Evolutionary conservation across 2,888 invertebrate genomes (phyloP).

Genomic region (Melieria crassipennis): DNA sequence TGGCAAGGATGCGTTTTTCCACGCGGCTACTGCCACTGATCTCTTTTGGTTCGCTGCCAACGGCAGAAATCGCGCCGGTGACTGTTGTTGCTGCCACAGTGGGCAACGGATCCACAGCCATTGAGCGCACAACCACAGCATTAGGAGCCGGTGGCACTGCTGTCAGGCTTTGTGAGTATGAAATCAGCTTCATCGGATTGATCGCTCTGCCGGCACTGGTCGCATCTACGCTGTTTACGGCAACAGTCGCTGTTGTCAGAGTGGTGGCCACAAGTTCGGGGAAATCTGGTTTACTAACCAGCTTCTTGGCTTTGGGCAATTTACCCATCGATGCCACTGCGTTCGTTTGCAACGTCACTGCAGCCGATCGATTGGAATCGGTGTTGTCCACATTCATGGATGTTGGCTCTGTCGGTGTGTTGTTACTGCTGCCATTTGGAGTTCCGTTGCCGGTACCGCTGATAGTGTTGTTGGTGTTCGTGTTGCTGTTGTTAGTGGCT

Average conservation of each 20-base stretch:
- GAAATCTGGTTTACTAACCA: conserved; percentile 50
- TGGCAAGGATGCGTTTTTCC: conserved; percentile 14
- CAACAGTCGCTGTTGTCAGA: conserved; percentile 11
- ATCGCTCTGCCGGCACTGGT: neutral
- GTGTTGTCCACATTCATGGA: neutral
- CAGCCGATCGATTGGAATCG: neutral
- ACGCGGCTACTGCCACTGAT: neutral
- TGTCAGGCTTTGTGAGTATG: conserved; percentile 55
- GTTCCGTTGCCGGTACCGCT: neutral
- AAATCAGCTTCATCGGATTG: conserved; percentile 42
- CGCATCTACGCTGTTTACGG: neutral
- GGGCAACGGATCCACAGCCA: conserved; percentile 2
- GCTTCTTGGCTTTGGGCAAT: conserved; percentile 40
- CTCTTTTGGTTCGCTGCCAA: neutral
- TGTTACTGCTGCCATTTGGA: conserved; percentile 7
- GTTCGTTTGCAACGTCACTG: conserved; percentile 7
- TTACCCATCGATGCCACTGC: neutral
- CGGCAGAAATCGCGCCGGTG: neutral
- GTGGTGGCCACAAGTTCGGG: conserved; percentile 50
- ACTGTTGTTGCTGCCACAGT: conserved; percentile 12
- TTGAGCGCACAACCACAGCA: conserved; percentile 13
- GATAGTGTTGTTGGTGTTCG: neutral
- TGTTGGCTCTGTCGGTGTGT: neutral
- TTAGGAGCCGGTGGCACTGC: conserved; percentile 34
- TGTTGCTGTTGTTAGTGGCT: conserved; percentile 35